Evolutionary conservation across 2,888 invertebrate genomes (phyloP).

Genomic region (Diploptera punctata): DNA sequence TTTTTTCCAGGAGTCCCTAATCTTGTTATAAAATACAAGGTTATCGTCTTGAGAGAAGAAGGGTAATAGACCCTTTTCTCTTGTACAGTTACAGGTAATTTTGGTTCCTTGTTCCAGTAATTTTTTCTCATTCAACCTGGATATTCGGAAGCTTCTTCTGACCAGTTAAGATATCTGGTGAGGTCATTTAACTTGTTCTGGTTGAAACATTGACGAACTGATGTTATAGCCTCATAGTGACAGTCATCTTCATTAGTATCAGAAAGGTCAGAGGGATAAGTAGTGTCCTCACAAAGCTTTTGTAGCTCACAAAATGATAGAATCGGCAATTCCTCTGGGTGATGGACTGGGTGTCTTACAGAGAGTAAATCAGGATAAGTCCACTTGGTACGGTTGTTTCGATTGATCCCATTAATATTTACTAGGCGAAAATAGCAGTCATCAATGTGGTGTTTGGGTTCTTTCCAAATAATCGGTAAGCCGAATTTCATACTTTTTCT

Average conservation of each 20-base stretch:
- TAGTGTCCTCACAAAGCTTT: constrained; percentile 25
- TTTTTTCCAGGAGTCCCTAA: too few species aligned
- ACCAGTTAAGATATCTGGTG: constrained; percentile 44
- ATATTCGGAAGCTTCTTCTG: constrained; percentile 44
- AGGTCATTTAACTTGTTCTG: constrained; percentile 44
- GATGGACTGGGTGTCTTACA: constrained; percentile 36
- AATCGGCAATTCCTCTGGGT: constrained; percentile 37
- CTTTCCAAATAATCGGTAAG: constrained; percentile 8
- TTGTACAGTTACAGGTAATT: too few species aligned
- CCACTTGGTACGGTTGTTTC: too few species aligned
- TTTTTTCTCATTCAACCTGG: constrained; percentile 43
- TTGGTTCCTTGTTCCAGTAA: too few species aligned
- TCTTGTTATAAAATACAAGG: too few species aligned
- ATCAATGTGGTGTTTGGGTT: neutral
- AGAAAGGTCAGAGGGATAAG: too few species aligned
- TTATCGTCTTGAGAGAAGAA: too few species aligned
- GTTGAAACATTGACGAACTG: too few species aligned
- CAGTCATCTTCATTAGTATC: constrained; percentile 37
- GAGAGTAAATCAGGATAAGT: neutral
- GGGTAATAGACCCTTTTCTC: too few species aligned
- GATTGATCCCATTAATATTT: neutral
- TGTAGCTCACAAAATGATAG: constrained; percentile 13
- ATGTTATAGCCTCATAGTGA: constrained; percentile 26
- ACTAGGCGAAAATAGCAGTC: neutral
- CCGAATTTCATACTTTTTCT: neutral